A percentile compares a stretch with the other conserved stretches of the same genome.
Conservation (phyloP, 2,113 vertebrate genomes). For the Gnathonemus echidnorhynchus region DNA sequence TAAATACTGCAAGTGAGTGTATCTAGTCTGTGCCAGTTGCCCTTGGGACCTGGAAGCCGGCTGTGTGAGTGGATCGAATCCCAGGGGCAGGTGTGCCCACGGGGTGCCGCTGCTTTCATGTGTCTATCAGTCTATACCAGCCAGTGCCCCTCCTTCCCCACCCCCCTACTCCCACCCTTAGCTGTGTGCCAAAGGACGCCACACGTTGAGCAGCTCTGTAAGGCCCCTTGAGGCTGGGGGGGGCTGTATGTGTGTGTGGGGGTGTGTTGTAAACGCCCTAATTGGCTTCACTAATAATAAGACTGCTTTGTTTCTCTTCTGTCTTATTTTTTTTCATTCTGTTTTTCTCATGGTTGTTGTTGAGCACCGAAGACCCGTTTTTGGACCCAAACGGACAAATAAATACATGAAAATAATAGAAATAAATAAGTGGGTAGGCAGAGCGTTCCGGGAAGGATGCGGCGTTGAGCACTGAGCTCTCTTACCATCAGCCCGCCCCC, state of each 20-base stretch:
- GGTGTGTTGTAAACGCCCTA: background rate
- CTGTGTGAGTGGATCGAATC: background rate
- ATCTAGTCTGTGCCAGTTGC: background rate
- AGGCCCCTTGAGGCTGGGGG: background rate
- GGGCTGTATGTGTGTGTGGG: background rate
- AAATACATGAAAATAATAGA: background rate
- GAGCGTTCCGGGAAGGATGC: background rate
- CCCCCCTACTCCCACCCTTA: background rate
- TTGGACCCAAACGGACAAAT: background rate
- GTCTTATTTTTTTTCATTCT: background rate
- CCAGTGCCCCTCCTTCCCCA: background rate
- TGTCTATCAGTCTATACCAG: background rate
- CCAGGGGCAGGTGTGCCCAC: background rate
- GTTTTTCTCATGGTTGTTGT: background rate
- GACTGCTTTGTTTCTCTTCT: background rate
- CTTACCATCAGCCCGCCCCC: background rate
- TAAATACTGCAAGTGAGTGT: background rate
- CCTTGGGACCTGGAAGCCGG: background rate
- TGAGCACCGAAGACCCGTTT: background rate
- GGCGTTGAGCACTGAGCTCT: background rate
- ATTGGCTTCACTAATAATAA: background rate
- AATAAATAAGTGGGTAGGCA: background rate
- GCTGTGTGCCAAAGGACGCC: background rate
- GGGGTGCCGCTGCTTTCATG: background rate
- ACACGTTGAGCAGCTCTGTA: background rate